These are phyloP conservation scores for Cephus pulcher DNA, from an alignment of 2,888 invertebrate species.

Conservation along the genomic window DNA sequence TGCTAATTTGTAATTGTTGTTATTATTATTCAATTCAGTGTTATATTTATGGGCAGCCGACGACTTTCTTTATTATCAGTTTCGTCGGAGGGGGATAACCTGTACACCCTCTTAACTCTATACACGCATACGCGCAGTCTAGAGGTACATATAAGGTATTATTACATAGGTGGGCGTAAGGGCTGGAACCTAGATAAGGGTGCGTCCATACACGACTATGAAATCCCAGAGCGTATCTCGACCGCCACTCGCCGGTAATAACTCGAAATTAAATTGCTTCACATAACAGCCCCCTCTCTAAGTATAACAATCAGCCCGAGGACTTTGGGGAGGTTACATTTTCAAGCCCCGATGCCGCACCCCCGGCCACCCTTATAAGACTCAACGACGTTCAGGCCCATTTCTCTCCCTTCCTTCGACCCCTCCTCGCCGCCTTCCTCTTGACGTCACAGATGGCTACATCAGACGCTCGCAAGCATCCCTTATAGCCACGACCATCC, in stretches of 20 bases:
- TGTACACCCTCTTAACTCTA: too few relatives aligned
- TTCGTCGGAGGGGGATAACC: too few relatives aligned
- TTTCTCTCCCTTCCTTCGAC: neutral
- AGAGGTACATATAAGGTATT: neutral
- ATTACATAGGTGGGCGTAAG: neutral
- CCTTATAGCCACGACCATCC: neutral
- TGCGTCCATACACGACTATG: conserved; percentile 1
- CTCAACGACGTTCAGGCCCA: neutral
- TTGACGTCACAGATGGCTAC: too few relatives aligned
- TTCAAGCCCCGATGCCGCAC: neutral
- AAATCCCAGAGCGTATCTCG: conserved; percentile 8
- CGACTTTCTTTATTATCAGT: too few relatives aligned
- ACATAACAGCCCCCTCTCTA: conserved; percentile 5
- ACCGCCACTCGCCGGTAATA: conserved; percentile 12
- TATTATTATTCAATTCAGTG: too few relatives aligned
- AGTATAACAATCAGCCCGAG: conserved; percentile 12
- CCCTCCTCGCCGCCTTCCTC: neutral
- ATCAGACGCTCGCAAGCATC: neutral
- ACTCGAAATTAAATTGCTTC: conserved; percentile 17
- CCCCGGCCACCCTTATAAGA: neutral
- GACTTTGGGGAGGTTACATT: neutral
- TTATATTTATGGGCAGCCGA: too few relatives aligned
- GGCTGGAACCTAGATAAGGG: neutral
- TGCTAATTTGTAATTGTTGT: too few relatives aligned
- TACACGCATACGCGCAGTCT: neutral